Conservation (phyloP, 2,113 vertebrate genomes). For the Semnornis frantzii region DNA sequence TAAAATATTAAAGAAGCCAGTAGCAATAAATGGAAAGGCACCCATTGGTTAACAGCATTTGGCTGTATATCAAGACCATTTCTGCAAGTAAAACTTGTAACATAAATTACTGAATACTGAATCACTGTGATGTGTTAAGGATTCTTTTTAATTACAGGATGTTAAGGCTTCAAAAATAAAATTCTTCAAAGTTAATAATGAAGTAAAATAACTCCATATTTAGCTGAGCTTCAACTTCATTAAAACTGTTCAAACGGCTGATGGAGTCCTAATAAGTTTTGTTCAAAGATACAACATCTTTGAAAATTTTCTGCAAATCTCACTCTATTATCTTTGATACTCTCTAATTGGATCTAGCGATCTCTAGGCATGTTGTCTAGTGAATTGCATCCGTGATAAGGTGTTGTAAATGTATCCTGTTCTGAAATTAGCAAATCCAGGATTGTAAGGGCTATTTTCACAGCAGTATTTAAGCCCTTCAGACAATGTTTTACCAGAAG, state of each 20-base stretch:
- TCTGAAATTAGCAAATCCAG: not conserved
- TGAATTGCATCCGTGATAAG: not conserved
- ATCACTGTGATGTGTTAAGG: slow-evolving; percentile 57
- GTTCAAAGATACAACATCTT: slow-evolving; percentile 73
- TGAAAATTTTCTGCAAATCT: slow-evolving; percentile 66
- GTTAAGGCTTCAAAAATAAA: slow-evolving; percentile 65
- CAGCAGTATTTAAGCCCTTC: not conserved
- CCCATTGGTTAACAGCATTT: not conserved
- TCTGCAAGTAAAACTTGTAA: slow-evolving; percentile 45
- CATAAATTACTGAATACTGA: slow-evolving; percentile 38
- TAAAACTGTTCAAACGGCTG: slow-evolving; percentile 70
- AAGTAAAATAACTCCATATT: slow-evolving; percentile 62
- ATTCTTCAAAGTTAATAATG: slow-evolving; percentile 49
- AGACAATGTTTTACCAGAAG: not conserved
- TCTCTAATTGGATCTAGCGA: slow-evolving; percentile 61
- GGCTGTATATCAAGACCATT: slow-evolving; percentile 25
- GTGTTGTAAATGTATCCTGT: slow-evolving; percentile 12
- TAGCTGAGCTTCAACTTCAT: slow-evolving; percentile 69
- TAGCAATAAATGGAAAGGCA: not conserved
- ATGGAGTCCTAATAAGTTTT: slow-evolving; percentile 69
- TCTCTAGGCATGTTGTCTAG: slow-evolving; percentile 45
- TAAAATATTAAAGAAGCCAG: slow-evolving; percentile 27
- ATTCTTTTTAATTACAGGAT: slow-evolving; percentile 67
- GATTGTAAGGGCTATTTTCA: not conserved
- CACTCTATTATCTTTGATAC: slow-evolving; percentile 68